Percentiles rank a stretch among this genome's conserved stretches.
phyloP scores from a whole-genome alignment of 2,113 vertebrate genomes.

The Saccopteryx bilineata region DNA sequence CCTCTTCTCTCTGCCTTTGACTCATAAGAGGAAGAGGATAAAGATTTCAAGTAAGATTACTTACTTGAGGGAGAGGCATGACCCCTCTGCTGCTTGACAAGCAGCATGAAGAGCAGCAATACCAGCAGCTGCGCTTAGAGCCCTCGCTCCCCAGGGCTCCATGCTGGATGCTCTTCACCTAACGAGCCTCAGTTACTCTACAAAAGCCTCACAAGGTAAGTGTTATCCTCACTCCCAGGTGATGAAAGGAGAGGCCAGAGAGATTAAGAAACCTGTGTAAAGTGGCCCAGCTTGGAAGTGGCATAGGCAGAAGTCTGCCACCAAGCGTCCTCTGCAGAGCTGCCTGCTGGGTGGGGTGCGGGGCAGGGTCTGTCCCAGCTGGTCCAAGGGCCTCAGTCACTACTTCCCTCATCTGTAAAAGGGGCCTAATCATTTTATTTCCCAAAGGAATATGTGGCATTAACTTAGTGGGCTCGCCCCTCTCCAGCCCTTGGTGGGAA shows the following conservation, averaged over 20 bases:
- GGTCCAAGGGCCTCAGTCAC: neutral
- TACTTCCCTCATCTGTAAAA: neutral
- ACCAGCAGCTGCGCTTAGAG: neutral
- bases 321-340: neutral
- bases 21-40: neutral
- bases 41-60: neutral
- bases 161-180: neutral
- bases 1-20: conserved; percentile 37
- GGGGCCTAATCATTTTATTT: neutral
- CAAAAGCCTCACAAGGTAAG: neutral
- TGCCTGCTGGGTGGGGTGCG: too few species aligned
- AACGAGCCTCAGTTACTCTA: neutral
- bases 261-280: neutral
- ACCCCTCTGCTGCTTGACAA: neutral
- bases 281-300: neutral
- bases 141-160: neutral
- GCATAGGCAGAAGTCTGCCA: neutral
- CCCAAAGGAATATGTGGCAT: neutral
- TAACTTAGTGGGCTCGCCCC: neutral
- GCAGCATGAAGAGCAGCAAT: too few species aligned
- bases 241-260: neutral
- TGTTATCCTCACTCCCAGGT: neutral
- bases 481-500: neutral
- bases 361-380: neutral
- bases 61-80: accelerated